phyloP scores from a whole-genome alignment of 2,113 vertebrate species.

The Rhadina sibilatrix region DNA sequence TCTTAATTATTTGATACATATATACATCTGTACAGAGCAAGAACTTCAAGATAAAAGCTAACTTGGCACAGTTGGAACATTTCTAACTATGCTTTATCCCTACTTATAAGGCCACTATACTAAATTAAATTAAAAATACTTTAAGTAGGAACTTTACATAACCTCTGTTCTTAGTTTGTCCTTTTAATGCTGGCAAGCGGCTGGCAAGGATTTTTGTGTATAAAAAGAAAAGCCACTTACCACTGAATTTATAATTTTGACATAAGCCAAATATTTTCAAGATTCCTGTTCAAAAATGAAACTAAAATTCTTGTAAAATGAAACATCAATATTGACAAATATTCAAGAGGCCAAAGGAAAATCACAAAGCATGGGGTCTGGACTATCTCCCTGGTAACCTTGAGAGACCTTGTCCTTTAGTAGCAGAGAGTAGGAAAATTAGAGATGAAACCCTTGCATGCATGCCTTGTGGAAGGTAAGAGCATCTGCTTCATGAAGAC shows the following conservation, averaged over 20 bases:
- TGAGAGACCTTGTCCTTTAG: neutral
- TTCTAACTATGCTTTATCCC: neutral
- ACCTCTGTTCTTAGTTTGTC: neutral
- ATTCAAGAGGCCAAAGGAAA: neutral
- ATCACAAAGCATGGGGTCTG: neutral
- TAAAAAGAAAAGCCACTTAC: neutral
- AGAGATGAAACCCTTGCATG: neutral
- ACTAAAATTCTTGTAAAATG: neutral
- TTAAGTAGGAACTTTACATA: neutral
- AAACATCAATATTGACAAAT: neutral
- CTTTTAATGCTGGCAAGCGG: neutral
- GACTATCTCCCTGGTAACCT: neutral
- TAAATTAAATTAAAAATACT: neutral
- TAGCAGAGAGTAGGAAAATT: neutral
- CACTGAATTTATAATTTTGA: neutral
- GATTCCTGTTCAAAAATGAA: neutral
- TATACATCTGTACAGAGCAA: neutral
- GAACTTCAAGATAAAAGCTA: conserved; percentile 5
- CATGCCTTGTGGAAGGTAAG: neutral
- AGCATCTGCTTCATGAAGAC: neutral
- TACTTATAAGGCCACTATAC: neutral
- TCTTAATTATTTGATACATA: neutral
- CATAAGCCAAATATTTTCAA: neutral
- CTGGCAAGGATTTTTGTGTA: neutral
- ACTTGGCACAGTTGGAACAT: neutral